These are phyloP conservation scores for Alectoris magna DNA, from an alignment of 2,797 vertebrate genomes.

Conservation along the genomic window DNA sequence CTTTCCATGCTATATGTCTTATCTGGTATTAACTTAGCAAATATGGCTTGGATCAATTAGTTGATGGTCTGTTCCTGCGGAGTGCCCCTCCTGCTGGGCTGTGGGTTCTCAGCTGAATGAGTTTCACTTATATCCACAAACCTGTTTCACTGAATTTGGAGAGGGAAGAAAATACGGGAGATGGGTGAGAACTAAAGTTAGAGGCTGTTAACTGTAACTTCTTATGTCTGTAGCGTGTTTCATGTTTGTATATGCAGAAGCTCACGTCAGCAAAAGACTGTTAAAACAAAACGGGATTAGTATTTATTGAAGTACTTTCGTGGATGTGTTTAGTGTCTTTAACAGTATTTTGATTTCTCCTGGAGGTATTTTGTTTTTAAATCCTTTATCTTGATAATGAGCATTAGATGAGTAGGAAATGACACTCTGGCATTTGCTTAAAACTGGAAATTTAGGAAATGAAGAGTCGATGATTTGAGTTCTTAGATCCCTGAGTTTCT, in stretches of 20 bases:
- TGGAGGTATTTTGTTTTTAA: rapidly evolving
- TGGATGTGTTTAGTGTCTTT: background rate
- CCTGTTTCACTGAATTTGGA: slow-evolving; percentile 17
- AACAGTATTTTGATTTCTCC: background rate
- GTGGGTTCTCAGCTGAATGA: slow-evolving; percentile 46
- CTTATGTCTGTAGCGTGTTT: background rate
- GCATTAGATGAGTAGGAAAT: background rate
- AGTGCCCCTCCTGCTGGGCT: slow-evolving; percentile 43
- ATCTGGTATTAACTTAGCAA: slow-evolving; percentile 60
- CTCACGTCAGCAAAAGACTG: background rate
- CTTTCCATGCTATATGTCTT: slow-evolving; percentile 28
- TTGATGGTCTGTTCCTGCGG: slow-evolving; percentile 2
- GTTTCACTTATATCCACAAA: slow-evolving; percentile 24
- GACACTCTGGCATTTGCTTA: background rate
- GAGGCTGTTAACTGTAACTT: background rate
- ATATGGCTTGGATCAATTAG: slow-evolving; percentile 27
- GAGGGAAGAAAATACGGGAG: slow-evolving; percentile 51
- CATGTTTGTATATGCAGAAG: background rate
- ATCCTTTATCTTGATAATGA: background rate
- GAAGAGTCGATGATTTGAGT: background rate
- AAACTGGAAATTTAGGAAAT: background rate
- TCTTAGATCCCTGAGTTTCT: background rate
- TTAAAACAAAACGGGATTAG: background rate
- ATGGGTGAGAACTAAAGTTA: slow-evolving; percentile 52
- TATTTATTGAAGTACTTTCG: background rate